Percentiles rank a stretch among this genome's conserved stretches.
Evolutionary conservation across 2,888 invertebrate genomes (phyloP).

Genomic region (Hyppa rectilinea): DNA sequence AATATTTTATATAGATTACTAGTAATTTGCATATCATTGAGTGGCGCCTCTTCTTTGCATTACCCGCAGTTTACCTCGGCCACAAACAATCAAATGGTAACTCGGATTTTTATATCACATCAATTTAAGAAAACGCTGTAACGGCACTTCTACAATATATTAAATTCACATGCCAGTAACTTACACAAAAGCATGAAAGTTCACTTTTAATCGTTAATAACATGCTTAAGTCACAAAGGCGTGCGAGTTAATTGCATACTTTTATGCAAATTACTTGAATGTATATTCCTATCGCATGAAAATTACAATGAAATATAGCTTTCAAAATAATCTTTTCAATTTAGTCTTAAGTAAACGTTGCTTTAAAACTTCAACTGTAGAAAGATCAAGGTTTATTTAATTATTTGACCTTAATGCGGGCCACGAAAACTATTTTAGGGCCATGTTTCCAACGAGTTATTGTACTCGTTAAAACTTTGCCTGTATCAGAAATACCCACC

Average conservation of each 20-base stretch:
- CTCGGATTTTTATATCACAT: too few relatives aligned
- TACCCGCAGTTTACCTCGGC: too few relatives aligned
- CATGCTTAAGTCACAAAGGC: neutral
- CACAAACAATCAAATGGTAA: too few relatives aligned
- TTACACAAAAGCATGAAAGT: neutral
- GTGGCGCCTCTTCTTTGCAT: too few relatives aligned
- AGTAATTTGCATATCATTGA: too few relatives aligned
- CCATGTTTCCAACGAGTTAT: neutral
- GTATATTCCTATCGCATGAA: neutral
- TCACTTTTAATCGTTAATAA: neutral
- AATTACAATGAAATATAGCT: neutral
- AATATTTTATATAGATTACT: too few relatives aligned
- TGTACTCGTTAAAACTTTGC: neutral
- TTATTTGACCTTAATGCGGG: neutral
- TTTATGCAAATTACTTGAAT: neutral
- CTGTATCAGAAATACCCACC: neutral
- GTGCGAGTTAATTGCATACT: neutral
- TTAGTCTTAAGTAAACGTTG: neutral
- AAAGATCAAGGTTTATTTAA: slow-evolving; percentile 1
- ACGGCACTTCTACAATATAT: neutral
- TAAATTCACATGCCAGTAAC: neutral
- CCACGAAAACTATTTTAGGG: neutral
- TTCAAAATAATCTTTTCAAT: slow-evolving; percentile 3
- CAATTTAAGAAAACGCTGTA: neutral
- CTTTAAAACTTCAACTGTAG: neutral